Conservation (phyloP, 2,797 vertebrate genomes). For the Psittacula echo region DNA sequence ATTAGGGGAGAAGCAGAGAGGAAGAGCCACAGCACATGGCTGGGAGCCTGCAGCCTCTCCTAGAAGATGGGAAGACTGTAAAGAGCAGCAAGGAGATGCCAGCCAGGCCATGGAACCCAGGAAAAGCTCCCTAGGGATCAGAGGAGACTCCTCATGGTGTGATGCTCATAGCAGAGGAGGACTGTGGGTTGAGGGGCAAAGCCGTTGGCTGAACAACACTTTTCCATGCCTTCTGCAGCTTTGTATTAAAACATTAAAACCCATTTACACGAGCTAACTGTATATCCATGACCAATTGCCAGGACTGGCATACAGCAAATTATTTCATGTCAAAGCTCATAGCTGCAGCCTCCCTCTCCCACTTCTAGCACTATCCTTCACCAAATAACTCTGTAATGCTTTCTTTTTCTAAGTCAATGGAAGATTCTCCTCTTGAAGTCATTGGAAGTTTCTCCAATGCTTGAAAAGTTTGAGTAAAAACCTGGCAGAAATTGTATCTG, state of each 20-base stretch:
- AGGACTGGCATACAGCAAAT: background rate
- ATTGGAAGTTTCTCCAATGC: background rate
- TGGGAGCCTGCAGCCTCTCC: background rate
- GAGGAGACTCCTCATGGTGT: background rate
- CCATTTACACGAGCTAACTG: background rate
- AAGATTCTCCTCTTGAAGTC: background rate
- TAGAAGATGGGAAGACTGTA: background rate
- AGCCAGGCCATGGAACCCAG: background rate
- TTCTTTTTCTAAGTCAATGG: background rate
- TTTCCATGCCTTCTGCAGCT: background rate
- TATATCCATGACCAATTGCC: background rate
- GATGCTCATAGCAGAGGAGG: background rate
- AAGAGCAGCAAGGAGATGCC: background rate
- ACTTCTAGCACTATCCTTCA: background rate
- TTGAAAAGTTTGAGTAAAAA: background rate
- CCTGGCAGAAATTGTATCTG: background rate
- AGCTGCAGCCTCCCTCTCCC: background rate
- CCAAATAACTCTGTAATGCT: background rate
- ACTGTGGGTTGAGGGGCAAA: no score
- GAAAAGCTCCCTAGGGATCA: background rate
- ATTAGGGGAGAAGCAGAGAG: background rate
- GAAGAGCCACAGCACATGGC: background rate
- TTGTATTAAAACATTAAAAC: background rate
- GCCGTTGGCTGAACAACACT: background rate
- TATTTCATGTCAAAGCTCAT: background rate